Evolutionary conservation across 2,888 invertebrate species (phyloP), one percentile per base, ranked within the genome.

Genomic region (Thecocarcelia acutangulata): DNA sequence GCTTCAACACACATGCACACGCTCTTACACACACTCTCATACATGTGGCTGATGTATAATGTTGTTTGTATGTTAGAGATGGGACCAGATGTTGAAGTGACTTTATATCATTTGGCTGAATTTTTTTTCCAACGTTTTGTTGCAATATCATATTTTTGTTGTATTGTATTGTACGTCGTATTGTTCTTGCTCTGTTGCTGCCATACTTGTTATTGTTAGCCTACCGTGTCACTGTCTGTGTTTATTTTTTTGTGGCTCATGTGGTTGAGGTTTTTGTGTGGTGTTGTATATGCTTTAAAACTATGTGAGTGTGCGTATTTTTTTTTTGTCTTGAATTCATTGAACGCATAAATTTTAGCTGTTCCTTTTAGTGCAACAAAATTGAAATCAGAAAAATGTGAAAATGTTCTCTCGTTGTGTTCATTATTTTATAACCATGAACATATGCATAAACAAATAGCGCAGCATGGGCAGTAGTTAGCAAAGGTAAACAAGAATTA

Each of bases 71-170:
- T 44, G 33, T 40, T 46, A 21, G n/a, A 52, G 44, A 61, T 52
- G 59, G 66, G 63, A 59, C 69, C 80, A 80, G 80, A 69, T 81
- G 81, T 81, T 61, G 46, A 69, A 70, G 78, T 59, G 74, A 82
- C 82, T 78, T 82, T 74, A 64, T 64, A 78, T 64, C 59, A 69
- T 61, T 73, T 68, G 68, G 72, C 77, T 77, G 44, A 73, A 64
- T 73, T 73, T 33, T 33, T 33, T 24, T 24, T 24, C 8, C 33
- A 8, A 1, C 58, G 19, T 77, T 81, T 44, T 72, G 58, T 54
- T 78, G 64, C 52, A 73, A 69, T 64, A 63, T 69, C 68, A 73
- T 77, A 72, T 61, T 63, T 66, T 68, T 68, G 24, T 52, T 44
- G 19, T 24, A 13, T 37, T 46, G 6, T 52, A 8, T 56, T 63